These are phyloP conservation scores for Mus minutoides DNA, from an alignment of 2,797 vertebrate species.

Conservation along the genomic window DNA sequence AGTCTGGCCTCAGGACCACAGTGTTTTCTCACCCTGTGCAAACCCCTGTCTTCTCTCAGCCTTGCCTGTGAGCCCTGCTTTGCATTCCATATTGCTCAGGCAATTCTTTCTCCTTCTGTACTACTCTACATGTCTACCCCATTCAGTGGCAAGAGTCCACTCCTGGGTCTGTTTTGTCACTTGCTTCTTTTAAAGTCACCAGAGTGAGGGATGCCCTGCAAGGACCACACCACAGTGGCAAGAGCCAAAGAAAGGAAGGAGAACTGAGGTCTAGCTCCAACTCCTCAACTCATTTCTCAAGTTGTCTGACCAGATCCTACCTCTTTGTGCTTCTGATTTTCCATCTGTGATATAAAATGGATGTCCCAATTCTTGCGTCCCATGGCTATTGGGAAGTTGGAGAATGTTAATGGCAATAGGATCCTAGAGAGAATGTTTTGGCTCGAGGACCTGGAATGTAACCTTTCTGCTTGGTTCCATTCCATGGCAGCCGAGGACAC, in stretches of 20 bases:
- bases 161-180: neutral
- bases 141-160: neutral
- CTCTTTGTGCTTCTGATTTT: slow-evolving; percentile 33
- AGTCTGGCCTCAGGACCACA: neutral
- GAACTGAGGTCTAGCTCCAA: neutral
- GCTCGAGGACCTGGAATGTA: slow-evolving; percentile 50
- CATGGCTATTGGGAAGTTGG: neutral
- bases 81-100: neutral
- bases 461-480: slow-evolving; percentile 46
- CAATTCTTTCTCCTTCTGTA: slow-evolving; percentile 30
- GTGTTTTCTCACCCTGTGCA: neutral
- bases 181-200: neutral
- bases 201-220: neutral
- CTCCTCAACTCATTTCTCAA: neutral
- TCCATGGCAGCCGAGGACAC: neutral
- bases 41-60: neutral
- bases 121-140: neutral
- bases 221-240: neutral
- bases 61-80: neutral
- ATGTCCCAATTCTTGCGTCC: neutral
- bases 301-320: neutral
- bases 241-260: slow-evolving; percentile 44
- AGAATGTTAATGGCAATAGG: neutral
- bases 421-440: slow-evolving; percentile 57
- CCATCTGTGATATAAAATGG: slow-evolving; percentile 43